phyloP scores from a whole-genome alignment of 2,888 invertebrate species.

The Trissonchulus sp. region DNA sequence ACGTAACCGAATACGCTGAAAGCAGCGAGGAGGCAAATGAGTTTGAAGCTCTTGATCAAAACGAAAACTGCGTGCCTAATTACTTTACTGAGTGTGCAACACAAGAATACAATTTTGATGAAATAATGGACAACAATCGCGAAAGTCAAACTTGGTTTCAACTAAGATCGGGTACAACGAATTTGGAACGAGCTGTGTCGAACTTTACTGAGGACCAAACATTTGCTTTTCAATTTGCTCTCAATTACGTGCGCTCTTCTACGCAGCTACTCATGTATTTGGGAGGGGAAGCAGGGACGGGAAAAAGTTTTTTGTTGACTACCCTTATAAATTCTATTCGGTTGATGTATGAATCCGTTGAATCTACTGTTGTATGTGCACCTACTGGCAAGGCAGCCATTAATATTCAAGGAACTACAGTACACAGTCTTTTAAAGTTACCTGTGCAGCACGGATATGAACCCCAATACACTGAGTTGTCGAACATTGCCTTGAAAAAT shows the following conservation, averaged over 20 bases:
- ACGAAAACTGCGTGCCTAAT: neutral
- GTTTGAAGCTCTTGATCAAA: neutral
- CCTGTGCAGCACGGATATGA: neutral
- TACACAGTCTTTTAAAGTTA: neutral
- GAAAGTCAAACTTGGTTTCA: neutral
- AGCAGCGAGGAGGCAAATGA: neutral
- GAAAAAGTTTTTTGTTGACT: neutral
- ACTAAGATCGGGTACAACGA: neutral
- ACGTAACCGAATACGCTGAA: neutral
- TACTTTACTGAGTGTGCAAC: no score
- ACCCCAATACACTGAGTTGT: neutral
- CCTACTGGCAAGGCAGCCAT: slow-evolving; percentile 1
- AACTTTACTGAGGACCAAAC: neutral
- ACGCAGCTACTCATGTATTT: neutral
- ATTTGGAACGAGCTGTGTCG: neutral
- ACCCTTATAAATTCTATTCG: neutral
- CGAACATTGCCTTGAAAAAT: neutral
- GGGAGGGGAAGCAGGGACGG: neutral
- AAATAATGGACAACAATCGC: neutral
- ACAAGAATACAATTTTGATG: neutral
- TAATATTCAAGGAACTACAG: neutral
- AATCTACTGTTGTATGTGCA: neutral
- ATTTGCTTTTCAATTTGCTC: neutral
- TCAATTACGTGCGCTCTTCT: neutral
- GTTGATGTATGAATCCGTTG: neutral